phyloP scores from a whole-genome alignment of 2,797 vertebrate genomes.

The Alosa sapidissima region DNA sequence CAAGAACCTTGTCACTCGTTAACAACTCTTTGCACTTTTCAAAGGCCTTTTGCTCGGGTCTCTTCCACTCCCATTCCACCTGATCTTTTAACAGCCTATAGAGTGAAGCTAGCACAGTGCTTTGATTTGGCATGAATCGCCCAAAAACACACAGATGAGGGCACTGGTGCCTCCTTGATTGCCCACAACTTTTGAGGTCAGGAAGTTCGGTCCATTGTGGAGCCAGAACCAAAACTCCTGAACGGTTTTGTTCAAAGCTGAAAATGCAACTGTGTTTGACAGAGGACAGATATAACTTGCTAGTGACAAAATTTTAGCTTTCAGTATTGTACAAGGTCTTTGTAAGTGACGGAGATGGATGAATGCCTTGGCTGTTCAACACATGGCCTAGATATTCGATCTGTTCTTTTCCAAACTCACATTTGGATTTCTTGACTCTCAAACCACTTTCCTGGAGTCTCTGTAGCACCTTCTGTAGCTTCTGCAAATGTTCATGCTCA shows the following conservation, averaged over 20 bases:
- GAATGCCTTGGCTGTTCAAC: constrained; percentile 17
- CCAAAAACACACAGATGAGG: constrained; percentile 11
- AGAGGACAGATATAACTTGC: too few relatives aligned
- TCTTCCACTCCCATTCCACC: constrained; percentile 3
- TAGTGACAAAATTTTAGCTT: too few relatives aligned
- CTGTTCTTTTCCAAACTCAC: constrained; percentile 32
- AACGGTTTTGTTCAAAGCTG: too few relatives aligned
- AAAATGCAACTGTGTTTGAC: too few relatives aligned
- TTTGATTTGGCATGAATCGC: constrained; percentile 38
- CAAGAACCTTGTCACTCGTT: constrained; percentile 34
- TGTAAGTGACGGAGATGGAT: constrained; percentile 27
- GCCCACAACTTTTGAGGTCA: too few relatives aligned
- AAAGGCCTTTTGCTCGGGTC: constrained; percentile 11
- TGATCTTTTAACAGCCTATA: constrained; percentile 36
- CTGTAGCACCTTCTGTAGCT: constrained; percentile 16
- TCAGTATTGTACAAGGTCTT: too few relatives aligned
- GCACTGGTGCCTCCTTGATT: constrained; percentile 31
- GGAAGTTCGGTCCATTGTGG: too few relatives aligned
- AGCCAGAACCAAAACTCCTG: too few relatives aligned
- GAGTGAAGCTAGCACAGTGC: constrained; percentile 29
- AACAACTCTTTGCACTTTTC: constrained; percentile 33
- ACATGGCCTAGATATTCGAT: constrained; percentile 35
- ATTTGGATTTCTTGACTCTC: constrained; percentile 28
- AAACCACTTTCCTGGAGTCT: constrained; percentile 27
- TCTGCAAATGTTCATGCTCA: constrained; percentile 27